Percentiles rank a stretch among this genome's conserved stretches.
Evolutionary conservation across 2,888 invertebrate species (phyloP).

Genomic region (Chaitophorus viminalis): DNA sequence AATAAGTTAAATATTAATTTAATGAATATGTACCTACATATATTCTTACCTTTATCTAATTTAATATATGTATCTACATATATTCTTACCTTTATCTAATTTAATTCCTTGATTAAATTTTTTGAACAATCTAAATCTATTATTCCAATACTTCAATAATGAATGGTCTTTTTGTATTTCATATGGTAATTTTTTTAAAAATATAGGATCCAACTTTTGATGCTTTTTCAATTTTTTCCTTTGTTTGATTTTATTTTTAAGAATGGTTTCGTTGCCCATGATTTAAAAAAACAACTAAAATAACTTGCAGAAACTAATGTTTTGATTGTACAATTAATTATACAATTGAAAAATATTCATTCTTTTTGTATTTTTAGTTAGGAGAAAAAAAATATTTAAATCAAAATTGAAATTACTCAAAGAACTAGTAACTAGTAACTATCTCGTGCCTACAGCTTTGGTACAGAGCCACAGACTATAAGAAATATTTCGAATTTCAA

Average conservation of each 20-base stretch:
- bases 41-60: constrained; percentile 78
- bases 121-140: constrained; percentile 88
- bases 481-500: too few relatives aligned
- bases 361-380: too few relatives aligned
- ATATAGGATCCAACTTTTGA: neutral
- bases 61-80: constrained; percentile 76
- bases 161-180: constrained; percentile 68
- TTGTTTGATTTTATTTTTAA: neutral
- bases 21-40: constrained; percentile 44
- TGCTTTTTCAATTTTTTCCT: neutral
- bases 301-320: too few relatives aligned
- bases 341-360: too few relatives aligned
- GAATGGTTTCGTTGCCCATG: constrained; percentile 25
- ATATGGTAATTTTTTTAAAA: constrained; percentile 41
- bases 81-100: constrained; percentile 78
- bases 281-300: too few relatives aligned
- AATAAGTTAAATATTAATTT: neutral
- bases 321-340: too few relatives aligned
- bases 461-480: too few relatives aligned
- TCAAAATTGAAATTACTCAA: too few relatives aligned
- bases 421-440: too few relatives aligned
- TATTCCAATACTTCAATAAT: constrained; percentile 88
- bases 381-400: too few relatives aligned
- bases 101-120: constrained; percentile 91
- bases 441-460: too few relatives aligned